Evolutionary conservation across 2,888 invertebrate species (phyloP).

Genomic region (Aphidius colemani): DNA sequence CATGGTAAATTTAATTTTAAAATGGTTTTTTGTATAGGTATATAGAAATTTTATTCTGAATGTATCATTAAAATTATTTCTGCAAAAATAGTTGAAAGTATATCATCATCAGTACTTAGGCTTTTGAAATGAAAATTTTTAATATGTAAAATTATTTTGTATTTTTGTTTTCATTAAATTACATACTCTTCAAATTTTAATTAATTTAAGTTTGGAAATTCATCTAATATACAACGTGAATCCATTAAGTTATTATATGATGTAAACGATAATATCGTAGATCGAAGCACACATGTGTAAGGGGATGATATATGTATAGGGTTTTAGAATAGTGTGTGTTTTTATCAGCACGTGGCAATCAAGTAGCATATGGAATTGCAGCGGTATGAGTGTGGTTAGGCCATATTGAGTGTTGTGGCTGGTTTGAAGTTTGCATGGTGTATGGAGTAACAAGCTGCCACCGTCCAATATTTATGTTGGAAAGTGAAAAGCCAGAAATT

Average conservation of each 20-base stretch:
- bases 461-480: slow-evolving; percentile 53
- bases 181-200: background rate
- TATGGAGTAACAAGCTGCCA: slow-evolving; percentile 58
- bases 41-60: too few species aligned
- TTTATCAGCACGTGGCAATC: slow-evolving; percentile 16
- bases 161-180: background rate
- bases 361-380: background rate
- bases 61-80: too few species aligned
- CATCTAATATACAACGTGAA: background rate
- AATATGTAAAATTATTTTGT: background rate
- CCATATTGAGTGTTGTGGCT: slow-evolving; percentile 51
- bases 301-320: background rate
- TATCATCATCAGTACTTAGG: too few species aligned
- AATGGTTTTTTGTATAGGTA: too few species aligned
- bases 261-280: slow-evolving; percentile 7
- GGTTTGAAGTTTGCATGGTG: slow-evolving; percentile 51
- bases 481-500: background rate
- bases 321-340: slow-evolving; percentile 1
- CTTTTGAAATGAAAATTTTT: background rate
- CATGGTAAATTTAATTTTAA: background rate
- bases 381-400: slow-evolving; percentile 23
- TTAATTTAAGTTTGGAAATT: background rate
- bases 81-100: too few species aligned
- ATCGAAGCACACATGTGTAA: background rate
- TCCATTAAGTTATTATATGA: slow-evolving; percentile 8